A percentile compares a stretch with the other conserved stretches of the same genome.
phyloP scores from a whole-genome alignment of 2,113 vertebrate genomes.

The Atlantisia rogersi region DNA sequence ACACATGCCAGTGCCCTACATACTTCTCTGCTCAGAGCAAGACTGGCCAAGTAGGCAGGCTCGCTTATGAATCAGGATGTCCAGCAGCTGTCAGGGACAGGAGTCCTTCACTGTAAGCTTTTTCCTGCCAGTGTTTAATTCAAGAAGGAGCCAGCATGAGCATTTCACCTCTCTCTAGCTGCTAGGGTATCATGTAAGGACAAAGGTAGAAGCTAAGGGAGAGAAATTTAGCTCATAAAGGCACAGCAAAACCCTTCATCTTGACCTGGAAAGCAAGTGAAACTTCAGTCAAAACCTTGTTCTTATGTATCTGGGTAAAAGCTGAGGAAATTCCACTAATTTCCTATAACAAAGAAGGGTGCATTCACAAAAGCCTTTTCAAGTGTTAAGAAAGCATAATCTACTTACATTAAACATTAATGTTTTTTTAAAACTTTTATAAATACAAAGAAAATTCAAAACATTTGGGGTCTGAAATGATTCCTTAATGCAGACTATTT shows the following conservation, averaged over 20 bases:
- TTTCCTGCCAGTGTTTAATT: not conserved
- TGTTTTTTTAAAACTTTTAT: not conserved
- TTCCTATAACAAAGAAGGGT: not conserved
- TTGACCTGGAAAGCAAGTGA: not conserved
- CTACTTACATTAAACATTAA: not conserved
- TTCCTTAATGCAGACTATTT: not conserved
- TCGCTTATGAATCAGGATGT: not conserved
- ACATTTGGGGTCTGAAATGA: not conserved
- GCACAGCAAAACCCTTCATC: not conserved
- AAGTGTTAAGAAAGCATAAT: not conserved
- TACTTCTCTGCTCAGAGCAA: not conserved
- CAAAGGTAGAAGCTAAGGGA: not conserved
- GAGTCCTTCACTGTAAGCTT: not conserved
- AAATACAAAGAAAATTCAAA: not conserved
- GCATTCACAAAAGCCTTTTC: not conserved
- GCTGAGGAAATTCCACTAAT: not conserved
- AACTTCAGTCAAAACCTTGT: not conserved
- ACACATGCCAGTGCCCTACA: not conserved
- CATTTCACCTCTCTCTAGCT: not conserved
- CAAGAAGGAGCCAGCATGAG: not conserved
- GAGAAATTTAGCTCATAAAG: not conserved
- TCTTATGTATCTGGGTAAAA: not conserved
- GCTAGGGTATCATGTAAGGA: not conserved
- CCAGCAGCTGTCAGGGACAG: constrained; percentile 11
- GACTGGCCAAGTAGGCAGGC: not conserved